Evolutionary conservation across 2,888 invertebrate genomes (phyloP), one percentile per base, ranked within the genome.

Genomic region (Gandaritis pyraliata): DNA sequence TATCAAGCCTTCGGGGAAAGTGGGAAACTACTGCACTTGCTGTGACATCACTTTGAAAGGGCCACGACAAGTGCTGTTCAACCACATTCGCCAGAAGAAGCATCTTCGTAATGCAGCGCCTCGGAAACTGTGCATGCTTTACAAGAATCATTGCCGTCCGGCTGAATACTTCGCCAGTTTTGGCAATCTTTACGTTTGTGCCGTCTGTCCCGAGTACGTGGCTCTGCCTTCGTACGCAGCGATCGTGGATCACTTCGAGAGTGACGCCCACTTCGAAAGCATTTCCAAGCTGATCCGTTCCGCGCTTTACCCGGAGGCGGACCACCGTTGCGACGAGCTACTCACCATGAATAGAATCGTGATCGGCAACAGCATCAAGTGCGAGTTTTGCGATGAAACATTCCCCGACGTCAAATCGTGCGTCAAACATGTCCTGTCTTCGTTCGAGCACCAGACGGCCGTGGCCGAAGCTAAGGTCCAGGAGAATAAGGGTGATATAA

Each of bases 81-180:
- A 91, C 51, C 92, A 92, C 50, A 89, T 91, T 4, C 87, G 92
- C 0, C 92, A 92, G 73, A 92, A 92, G 73, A 92, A 92, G 69
- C 92, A 92, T 73, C 68, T 92, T 48, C 74, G 92, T 5, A 91
- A 92, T 72, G 89, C 91, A 0, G 92, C 92, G 0, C 92, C 92
- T 4, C 73, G 82, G 5, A 92, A 92, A 56, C 75, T 92, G 0
- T 69, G 82, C 0, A 68, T 88, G 73, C 72, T 92, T 0, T 92
- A 89, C 70, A 89, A 83, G 41, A 91, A 91, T 59, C 81, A 86
- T 16, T 90, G 90, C 65, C 81, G 92, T 0, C 90, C 92, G 0
- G 80, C 83, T 0, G 92, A 92, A 65, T 91, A 90, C 63, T 92
- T 75, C 63, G 92, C 92, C 0, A 90, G 91, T 36, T 92, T 92